These are phyloP conservation scores for Pheosia gnoma DNA, from an alignment of 2,888 invertebrate species.

Conservation along the genomic window DNA sequence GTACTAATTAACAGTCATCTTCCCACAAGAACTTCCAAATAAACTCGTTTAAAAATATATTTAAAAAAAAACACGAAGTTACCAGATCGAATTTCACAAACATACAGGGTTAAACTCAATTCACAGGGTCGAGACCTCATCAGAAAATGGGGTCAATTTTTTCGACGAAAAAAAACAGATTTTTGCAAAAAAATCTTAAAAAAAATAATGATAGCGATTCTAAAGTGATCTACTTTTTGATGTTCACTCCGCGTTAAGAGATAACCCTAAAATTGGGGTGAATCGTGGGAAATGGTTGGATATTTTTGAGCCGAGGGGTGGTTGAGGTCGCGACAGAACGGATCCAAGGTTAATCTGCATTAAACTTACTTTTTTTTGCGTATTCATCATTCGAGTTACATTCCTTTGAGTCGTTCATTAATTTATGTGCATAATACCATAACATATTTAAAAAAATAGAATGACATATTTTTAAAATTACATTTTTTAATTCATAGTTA, in stretches of 20 bases:
- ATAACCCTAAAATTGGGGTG: slow-evolving; percentile 80
- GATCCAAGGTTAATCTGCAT: slow-evolving; percentile 67
- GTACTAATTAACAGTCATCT: slow-evolving; percentile 30
- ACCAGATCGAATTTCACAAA: slow-evolving; percentile 78
- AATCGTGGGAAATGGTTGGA: slow-evolving; percentile 68
- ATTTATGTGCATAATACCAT: slow-evolving; percentile 30
- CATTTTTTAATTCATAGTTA: too few relatives aligned
- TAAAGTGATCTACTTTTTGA: slow-evolving; percentile 73
- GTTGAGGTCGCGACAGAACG: slow-evolving; percentile 55
- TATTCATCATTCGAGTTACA: slow-evolving; percentile 27
- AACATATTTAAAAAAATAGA: too few relatives aligned
- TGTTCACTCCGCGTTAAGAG: slow-evolving; percentile 59
- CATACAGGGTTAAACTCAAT: slow-evolving; percentile 72
- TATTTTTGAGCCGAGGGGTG: slow-evolving; percentile 46
- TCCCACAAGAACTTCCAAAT: slow-evolving; percentile 57
- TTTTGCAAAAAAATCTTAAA: slow-evolving; percentile 46
- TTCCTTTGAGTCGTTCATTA: slow-evolving; percentile 26
- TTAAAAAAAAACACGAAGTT: slow-evolving; percentile 45
- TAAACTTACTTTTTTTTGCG: slow-evolving; percentile 27
- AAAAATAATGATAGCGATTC: slow-evolving; percentile 66
- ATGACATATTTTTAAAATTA: too few relatives aligned
- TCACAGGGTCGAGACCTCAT: slow-evolving; percentile 80
- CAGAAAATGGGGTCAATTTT: slow-evolving; percentile 72
- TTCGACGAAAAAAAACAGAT: slow-evolving; percentile 46
- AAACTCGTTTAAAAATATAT: slow-evolving; percentile 36